Base-by-base conservation (phyloP, 2,888 invertebrate species). In the Halictus ligatus region DNA sequence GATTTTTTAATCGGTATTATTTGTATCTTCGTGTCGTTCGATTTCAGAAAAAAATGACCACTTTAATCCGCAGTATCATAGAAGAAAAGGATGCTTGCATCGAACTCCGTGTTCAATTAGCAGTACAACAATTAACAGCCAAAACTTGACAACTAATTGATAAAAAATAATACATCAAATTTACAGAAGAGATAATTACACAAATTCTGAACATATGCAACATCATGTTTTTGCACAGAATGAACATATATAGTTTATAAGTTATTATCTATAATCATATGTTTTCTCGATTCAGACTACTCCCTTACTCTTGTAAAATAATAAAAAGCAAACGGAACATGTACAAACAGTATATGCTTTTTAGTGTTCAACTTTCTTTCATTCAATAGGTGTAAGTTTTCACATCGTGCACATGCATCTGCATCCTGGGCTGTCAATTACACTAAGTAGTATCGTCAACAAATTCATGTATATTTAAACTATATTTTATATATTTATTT, bases 51-150 rank as follows among this genome's bases (percentile, higher is more conserved):
- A 97, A 97, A 94, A 96, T 97, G 94, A 96, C 96, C 92, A 96
- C 96, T 89, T 95, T 97, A 75, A 96, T 97, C 76, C 96, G 96
- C 90, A 97, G 97, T 93, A 97, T 97, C 89, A 97, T 97, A 92
- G 97, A 97, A 93, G 97, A 97, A 92, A 96, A 97, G 89, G 97
- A 97, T 75, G 97, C 97, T 35, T 97, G 97, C 93, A 96, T 97
- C 87, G 96, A 97, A 85, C 95, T 97, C n/a, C 96, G 97, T 92
- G 97, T 97, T 78, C 97, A 97, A 91, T 94, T 97, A 67, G 96
- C 96, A 67, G 96, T 96, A 95, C 96, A 96, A 86, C 96, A 96
- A 92, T 58, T 87, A 78, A 84, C 83, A 81, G 84, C 86, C 29
- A 91, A 89, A 71, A 91, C 90, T 67, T 91, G 90, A 91, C 86